phyloP scores from a whole-genome alignment of 1,140 invertebrate species.

The Trissolcus basalis region DNA sequence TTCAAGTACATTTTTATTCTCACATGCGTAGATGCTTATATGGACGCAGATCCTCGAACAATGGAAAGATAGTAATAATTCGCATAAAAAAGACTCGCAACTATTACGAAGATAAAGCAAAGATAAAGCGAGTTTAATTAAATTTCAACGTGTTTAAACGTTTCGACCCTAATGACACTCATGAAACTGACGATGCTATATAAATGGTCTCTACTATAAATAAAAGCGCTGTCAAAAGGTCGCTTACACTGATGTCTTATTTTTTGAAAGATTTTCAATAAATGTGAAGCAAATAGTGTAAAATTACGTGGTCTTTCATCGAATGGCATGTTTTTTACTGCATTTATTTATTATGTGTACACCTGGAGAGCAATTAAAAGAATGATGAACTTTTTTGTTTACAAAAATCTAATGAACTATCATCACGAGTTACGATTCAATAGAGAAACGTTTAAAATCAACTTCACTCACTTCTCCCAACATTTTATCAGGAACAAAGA shows the following conservation, averaged over 20 bases:
- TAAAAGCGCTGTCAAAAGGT: conserved; percentile 20
- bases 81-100: conserved; percentile 31
- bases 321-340: too few relatives aligned
- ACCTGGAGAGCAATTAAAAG: too few relatives aligned
- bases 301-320: too few relatives aligned
- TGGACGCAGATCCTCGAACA: conserved; percentile 8
- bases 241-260: background rate
- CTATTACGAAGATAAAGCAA: conserved; percentile 29
- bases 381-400: too few relatives aligned
- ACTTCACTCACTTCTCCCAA: too few relatives aligned
- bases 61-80: conserved; percentile 48
- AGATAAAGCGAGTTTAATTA: conserved; percentile 51
- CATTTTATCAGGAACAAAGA: too few relatives aligned
- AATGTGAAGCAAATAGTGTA: too few relatives aligned
- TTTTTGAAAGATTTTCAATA: too few relatives aligned
- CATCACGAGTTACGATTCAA: too few relatives aligned
- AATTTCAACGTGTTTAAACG: conserved; percentile 33
- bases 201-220: conserved; percentile 34
- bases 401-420: too few relatives aligned
- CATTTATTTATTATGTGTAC: too few relatives aligned
- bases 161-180: conserved; percentile 23
- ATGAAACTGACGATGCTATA: conserved; percentile 32
- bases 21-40: conserved; percentile 18
- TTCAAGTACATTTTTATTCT: conserved; percentile 24
- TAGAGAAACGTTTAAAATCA: too few relatives aligned